A percentile compares a stretch with the other conserved stretches of the same genome.
These are phyloP conservation scores for Pseudotriccus pelzelni DNA, from an alignment of 2,797 vertebrate species.

Conservation along the genomic window DNA sequence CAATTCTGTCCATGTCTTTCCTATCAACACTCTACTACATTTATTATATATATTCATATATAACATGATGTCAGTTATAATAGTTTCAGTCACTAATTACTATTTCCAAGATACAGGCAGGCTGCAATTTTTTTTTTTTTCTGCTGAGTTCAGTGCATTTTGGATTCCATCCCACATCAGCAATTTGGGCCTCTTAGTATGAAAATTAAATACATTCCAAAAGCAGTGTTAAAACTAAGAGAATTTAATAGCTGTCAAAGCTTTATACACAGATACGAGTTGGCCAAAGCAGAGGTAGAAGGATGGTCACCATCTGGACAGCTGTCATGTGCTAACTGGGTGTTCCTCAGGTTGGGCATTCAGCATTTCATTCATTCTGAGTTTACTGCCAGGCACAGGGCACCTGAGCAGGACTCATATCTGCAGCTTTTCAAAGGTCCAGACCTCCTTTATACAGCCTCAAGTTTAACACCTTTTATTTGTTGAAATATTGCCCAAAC, in stretches of 20 bases:
- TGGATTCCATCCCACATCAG: background rate
- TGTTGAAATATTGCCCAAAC: background rate
- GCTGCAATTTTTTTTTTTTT: background rate
- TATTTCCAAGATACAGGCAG: background rate
- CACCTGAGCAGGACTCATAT: background rate
- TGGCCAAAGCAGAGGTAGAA: background rate
- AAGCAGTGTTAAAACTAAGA: background rate
- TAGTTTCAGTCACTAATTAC: background rate
- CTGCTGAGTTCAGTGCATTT: background rate
- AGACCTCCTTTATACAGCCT: background rate
- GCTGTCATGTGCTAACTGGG: background rate
- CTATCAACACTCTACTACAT: background rate
- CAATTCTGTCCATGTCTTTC: background rate
- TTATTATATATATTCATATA: background rate
- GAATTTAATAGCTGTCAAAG: background rate
- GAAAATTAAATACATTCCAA: slow-evolving; percentile 28
- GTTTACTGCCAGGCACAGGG: background rate
- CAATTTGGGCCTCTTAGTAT: background rate
- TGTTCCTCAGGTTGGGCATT: background rate
- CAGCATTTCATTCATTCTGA: background rate
- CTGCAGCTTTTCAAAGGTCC: background rate
- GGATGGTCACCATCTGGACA: background rate
- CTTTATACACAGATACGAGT: background rate
- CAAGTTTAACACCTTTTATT: background rate
- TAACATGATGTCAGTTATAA: background rate